phyloP scores from a whole-genome alignment of 2,888 invertebrate species.

The Drosophila diplacantha region DNA sequence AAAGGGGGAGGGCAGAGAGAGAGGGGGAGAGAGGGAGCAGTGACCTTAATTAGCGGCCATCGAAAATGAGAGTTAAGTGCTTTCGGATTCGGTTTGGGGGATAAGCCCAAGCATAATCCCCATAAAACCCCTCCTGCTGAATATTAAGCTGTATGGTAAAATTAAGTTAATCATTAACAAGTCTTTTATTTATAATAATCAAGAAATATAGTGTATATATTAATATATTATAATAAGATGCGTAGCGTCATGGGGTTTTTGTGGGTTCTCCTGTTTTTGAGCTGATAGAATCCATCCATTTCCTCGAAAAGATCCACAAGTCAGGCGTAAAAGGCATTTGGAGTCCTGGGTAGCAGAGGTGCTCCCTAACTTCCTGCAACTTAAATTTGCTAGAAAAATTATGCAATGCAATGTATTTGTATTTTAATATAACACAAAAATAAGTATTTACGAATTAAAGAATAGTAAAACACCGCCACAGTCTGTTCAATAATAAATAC shows the following conservation, averaged over 20 bases:
- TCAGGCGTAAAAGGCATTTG: too few relatives aligned
- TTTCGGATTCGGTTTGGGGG: neutral
- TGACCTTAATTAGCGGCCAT: conserved; percentile 31
- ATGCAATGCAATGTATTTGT: too few relatives aligned
- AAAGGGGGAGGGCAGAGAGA: too few relatives aligned
- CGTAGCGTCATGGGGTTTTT: neutral
- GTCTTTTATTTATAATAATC: neutral
- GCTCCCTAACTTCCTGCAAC: too few relatives aligned
- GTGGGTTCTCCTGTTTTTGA: too few relatives aligned
- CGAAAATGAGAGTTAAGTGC: conserved; percentile 38
- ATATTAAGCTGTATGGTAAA: too few relatives aligned
- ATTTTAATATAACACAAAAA: too few relatives aligned
- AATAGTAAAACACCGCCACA: conserved; percentile 1
- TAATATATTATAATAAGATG: neutral
- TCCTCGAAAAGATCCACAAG: too few relatives aligned
- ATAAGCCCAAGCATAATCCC: conserved; percentile 12
- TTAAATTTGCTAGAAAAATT: too few relatives aligned
- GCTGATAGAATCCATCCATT: too few relatives aligned
- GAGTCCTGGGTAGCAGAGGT: too few relatives aligned
- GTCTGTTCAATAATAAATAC: conserved; percentile 24
- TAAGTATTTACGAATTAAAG: too few relatives aligned
- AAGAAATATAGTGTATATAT: neutral
- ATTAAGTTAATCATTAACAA: neutral
- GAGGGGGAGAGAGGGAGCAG: neutral
- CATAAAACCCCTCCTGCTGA: neutral